phyloP scores from a whole-genome alignment of 2,888 invertebrate genomes.

The Elysia crispata region DNA sequence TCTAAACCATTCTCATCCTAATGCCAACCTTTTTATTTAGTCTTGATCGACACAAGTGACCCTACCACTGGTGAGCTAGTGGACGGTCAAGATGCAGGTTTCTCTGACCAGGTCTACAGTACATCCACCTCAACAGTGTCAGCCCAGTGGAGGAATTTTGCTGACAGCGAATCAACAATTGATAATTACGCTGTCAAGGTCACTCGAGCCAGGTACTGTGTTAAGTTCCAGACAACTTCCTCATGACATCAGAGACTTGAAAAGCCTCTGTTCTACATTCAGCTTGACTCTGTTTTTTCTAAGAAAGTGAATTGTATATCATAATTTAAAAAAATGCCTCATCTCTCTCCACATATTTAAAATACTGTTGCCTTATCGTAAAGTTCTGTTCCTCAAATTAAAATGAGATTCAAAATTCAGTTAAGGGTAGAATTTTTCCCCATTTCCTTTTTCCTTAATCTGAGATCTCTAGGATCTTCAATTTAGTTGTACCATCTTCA shows the following conservation, averaged over 20 bases:
- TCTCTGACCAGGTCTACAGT: constrained; percentile 57
- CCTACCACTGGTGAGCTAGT: constrained; percentile 59
- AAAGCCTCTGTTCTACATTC: neutral
- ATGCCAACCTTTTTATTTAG: constrained; percentile 51
- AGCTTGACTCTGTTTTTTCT: too few relatives aligned
- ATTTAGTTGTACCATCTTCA: too few relatives aligned
- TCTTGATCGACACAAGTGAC: constrained; percentile 59
- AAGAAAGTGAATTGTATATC: too few relatives aligned
- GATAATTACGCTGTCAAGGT: constrained; percentile 57
- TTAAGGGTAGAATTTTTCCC: too few relatives aligned
- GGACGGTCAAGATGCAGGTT: constrained; percentile 54
- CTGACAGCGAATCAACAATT: constrained; percentile 65
- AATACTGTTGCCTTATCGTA: too few relatives aligned
- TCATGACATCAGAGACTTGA: neutral
- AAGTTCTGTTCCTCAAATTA: too few relatives aligned
- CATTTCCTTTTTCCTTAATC: too few relatives aligned
- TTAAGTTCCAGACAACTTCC: constrained; percentile 50
- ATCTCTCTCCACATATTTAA: too few relatives aligned
- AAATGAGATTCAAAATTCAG: too few relatives aligned
- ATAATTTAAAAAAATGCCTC: too few relatives aligned
- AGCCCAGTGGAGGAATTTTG: constrained; percentile 60
- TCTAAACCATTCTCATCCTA: too few relatives aligned
- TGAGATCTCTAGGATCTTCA: too few relatives aligned
- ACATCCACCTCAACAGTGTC: constrained; percentile 58
- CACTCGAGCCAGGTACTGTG: constrained; percentile 21